These are phyloP conservation scores for Lasiommata megera DNA, from an alignment of 2,888 invertebrate species.

Conservation along the genomic window DNA sequence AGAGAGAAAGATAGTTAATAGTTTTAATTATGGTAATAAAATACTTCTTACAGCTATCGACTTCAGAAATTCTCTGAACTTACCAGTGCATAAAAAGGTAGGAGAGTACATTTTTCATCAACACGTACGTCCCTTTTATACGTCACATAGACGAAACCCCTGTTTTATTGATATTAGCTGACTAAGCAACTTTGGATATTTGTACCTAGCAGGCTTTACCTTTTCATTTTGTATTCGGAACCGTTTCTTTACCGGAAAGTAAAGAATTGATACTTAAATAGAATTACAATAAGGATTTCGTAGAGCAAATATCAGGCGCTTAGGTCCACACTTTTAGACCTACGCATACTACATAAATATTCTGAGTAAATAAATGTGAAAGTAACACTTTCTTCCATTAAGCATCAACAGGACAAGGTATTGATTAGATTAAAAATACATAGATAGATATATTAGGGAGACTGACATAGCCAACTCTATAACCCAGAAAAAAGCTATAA, in stretches of 20 bases:
- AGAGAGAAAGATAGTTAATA: neutral
- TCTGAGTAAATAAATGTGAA: no score
- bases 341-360: no score
- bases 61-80: neutral
- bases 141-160: constrained; percentile 51
- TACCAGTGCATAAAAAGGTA: neutral
- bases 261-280: neutral
- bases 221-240: neutral
- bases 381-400: no score
- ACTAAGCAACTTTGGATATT: constrained; percentile 54
- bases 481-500: no score
- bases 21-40: no score
- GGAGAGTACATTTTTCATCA: neutral
- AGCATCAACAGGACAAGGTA: no score
- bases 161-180: constrained; percentile 67
- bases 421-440: no score
- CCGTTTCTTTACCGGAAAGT: no score
- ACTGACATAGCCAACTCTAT: no score
- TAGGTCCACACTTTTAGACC: no score
- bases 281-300: constrained; percentile 10
- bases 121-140: constrained; percentile 34
- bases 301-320: no score
- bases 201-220: neutral
- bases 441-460: no score
- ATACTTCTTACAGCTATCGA: neutral